phyloP scores from a whole-genome alignment of 2,797 vertebrate species.

The Iguana delicatissima region DNA sequence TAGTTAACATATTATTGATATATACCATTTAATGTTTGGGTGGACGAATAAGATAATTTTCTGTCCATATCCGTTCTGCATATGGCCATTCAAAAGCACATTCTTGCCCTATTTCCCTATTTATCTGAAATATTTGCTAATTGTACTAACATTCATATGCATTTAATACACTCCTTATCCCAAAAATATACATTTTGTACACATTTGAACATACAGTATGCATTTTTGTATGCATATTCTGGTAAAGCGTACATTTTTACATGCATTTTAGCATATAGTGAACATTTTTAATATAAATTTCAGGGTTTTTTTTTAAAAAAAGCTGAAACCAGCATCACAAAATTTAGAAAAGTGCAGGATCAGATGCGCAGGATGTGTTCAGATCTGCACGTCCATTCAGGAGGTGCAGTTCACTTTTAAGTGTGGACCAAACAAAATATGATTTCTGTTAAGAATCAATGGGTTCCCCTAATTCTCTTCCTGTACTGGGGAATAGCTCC shows the following conservation, averaged over 20 bases:
- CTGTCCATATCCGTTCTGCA: background rate
- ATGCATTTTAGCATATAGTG: background rate
- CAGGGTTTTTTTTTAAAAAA: background rate
- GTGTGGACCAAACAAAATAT: background rate
- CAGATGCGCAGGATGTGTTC: background rate
- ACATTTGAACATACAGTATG: background rate
- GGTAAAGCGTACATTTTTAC: background rate
- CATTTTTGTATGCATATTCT: background rate
- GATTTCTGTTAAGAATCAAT: background rate
- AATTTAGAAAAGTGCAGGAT: background rate
- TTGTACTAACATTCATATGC: background rate
- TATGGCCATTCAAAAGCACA: background rate
- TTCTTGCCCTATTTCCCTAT: background rate
- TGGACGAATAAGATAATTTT: background rate
- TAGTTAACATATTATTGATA: background rate
- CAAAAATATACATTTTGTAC: background rate
- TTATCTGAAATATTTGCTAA: background rate
- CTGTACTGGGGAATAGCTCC: no score
- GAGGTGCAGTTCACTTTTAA: background rate
- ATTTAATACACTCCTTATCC: background rate
- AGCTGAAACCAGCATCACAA: background rate
- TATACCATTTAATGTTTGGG: background rate
- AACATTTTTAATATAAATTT: background rate
- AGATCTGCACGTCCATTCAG: background rate
- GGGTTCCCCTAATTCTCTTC: no score